These are phyloP conservation scores for Perca schrenkii DNA, from an alignment of 2,113 vertebrate species.

Conservation along the genomic window DNA sequence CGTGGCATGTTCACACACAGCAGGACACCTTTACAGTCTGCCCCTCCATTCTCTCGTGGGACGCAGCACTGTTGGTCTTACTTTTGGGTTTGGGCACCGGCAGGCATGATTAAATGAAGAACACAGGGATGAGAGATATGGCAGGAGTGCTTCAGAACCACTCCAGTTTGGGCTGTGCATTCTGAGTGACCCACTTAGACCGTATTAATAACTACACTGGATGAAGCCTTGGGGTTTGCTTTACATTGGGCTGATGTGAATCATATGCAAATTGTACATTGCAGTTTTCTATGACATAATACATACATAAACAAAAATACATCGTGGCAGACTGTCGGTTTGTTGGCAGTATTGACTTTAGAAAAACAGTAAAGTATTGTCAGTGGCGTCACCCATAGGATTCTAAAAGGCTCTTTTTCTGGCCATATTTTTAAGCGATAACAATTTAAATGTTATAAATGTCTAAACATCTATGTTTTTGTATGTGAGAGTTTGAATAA, in stretches of 20 bases:
- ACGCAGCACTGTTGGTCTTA: conserved; percentile 26
- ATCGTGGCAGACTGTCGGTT: conserved; percentile 3
- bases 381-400: neutral
- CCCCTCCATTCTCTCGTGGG: conserved; percentile 44
- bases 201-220: conserved; percentile 38
- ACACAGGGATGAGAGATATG: conserved; percentile 48
- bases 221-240: conserved; percentile 13
- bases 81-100: conserved; percentile 49
- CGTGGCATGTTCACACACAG: neutral
- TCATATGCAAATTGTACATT: conserved; percentile 15
- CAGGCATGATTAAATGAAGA: conserved; percentile 60
- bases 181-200: conserved; percentile 62
- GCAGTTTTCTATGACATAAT: conserved; percentile 5
- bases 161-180: conserved; percentile 29
- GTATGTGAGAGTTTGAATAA: too few relatives aligned
- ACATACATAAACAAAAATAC: neutral
- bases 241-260: conserved; percentile 13
- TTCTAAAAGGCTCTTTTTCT: neutral
- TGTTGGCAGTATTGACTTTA: neutral
- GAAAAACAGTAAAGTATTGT: neutral
- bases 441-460: too few relatives aligned
- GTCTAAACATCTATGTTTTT: too few relatives aligned
- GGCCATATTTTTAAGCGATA: neutral
- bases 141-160: conserved; percentile 31
- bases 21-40: conserved; percentile 14